Evolutionary conservation across 2,113 vertebrate genomes (phyloP).

Genomic region (Platanista minor): DNA sequence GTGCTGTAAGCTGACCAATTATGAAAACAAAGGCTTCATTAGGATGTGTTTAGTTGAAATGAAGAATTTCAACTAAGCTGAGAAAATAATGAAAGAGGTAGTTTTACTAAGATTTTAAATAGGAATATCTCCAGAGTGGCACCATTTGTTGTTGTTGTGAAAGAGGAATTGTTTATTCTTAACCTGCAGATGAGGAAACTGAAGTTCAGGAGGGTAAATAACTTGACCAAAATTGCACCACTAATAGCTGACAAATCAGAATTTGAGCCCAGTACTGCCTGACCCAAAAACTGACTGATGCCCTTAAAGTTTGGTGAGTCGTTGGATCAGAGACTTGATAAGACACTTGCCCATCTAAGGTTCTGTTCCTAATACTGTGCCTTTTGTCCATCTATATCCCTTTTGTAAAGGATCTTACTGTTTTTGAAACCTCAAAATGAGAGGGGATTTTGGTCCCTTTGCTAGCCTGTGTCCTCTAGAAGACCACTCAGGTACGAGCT

Average conservation of each 20-base stretch:
- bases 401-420: not conserved
- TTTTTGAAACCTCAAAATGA: not conserved
- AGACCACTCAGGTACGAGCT: not conserved
- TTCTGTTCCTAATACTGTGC: not conserved
- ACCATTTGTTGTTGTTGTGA: not conserved
- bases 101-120: not conserved
- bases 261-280: not conserved
- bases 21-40: not conserved
- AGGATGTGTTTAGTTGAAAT: not conserved
- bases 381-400: not conserved
- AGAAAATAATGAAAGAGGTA: not conserved
- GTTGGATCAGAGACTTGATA: not conserved
- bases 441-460: not conserved
- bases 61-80: not conserved
- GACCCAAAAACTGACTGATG: not conserved
- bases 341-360: not conserved
- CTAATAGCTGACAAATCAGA: not conserved
- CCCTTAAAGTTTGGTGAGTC: not conserved
- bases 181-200: not conserved
- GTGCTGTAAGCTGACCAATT: not conserved
- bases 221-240: not conserved
- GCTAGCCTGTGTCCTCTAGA: not conserved
- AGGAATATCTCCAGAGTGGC: not conserved
- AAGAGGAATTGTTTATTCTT: not conserved
- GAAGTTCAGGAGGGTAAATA: not conserved